Conservation (phyloP, 2,113 vertebrate species). For the Hyla sarda region DNA sequence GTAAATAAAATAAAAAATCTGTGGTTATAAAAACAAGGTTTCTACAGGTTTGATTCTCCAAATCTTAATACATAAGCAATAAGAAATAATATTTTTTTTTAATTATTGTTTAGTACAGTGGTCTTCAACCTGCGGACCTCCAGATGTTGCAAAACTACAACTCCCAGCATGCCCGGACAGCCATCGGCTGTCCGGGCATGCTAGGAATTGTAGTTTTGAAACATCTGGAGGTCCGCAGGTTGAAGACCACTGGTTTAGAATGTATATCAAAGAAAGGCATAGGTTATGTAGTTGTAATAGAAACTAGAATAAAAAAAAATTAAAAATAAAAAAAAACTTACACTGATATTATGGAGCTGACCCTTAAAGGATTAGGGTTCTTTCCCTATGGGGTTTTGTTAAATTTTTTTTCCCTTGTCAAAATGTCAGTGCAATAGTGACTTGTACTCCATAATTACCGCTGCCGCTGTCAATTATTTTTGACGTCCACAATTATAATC, state of each 20-base stretch:
- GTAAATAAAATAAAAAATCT: slow-evolving; percentile 17
- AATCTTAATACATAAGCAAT: too few relatives aligned
- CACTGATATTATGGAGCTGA: background rate
- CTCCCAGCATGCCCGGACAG: too few relatives aligned
- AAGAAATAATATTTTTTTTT: background rate
- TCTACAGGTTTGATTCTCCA: background rate
- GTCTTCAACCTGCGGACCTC: too few relatives aligned
- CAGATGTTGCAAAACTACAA: too few relatives aligned
- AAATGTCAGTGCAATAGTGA: background rate
- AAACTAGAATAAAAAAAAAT: too few relatives aligned
- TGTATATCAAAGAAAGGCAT: background rate
- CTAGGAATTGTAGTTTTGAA: too few relatives aligned
- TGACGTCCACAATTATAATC: background rate
- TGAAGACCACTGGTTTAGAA: too few relatives aligned
- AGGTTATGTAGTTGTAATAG: too few relatives aligned
- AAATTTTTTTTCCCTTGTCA: background rate
- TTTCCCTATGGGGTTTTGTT: background rate
- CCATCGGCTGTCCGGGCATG: too few relatives aligned
- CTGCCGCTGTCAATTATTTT: background rate
- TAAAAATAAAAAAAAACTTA: too few relatives aligned
- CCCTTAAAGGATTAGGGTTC: background rate
- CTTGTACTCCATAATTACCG: background rate
- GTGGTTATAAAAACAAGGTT: slow-evolving; percentile 24
- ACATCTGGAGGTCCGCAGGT: too few relatives aligned
- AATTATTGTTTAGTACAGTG: background rate